These are phyloP conservation scores for Natator depressus DNA, from an alignment of 2,113 vertebrate genomes.

Conservation along the genomic window DNA sequence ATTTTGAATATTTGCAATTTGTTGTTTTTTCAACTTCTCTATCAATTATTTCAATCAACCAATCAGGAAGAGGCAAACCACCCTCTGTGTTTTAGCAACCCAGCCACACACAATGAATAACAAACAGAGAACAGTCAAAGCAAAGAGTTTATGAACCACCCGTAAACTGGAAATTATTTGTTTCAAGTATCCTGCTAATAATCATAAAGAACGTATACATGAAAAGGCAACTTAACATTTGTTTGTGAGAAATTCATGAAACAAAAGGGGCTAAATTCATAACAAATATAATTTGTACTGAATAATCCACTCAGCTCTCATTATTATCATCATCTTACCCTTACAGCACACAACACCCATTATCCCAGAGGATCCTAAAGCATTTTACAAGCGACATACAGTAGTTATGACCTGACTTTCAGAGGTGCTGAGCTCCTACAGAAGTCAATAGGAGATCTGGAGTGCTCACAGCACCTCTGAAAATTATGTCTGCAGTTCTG, in stretches of 20 bases:
- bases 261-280: conserved; percentile 60
- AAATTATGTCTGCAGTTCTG: background rate
- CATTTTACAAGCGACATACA: conserved; percentile 26
- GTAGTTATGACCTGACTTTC: background rate
- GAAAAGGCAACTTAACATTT: conserved; percentile 59
- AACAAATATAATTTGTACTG: conserved; percentile 65
- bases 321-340: conserved; percentile 65
- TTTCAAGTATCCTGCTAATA: conserved; percentile 51
- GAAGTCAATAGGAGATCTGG: background rate
- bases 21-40: background rate
- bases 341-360: conserved; percentile 66
- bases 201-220: conserved; percentile 49
- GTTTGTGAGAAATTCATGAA: conserved; percentile 60
- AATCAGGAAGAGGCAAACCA: conserved; percentile 52
- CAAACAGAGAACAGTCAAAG: conserved; percentile 42
- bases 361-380: conserved; percentile 59
- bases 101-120: conserved; percentile 46
- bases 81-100: conserved; percentile 55
- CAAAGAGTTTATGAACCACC: conserved; percentile 40
- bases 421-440: background rate
- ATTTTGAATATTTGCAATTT: background rate
- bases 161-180: conserved; percentile 15
- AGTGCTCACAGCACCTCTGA: background rate
- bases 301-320: conserved; percentile 69
- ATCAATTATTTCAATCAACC: background rate